phyloP scores from a whole-genome alignment of 2,797 vertebrate genomes.

The Merluccius polli region DNA sequence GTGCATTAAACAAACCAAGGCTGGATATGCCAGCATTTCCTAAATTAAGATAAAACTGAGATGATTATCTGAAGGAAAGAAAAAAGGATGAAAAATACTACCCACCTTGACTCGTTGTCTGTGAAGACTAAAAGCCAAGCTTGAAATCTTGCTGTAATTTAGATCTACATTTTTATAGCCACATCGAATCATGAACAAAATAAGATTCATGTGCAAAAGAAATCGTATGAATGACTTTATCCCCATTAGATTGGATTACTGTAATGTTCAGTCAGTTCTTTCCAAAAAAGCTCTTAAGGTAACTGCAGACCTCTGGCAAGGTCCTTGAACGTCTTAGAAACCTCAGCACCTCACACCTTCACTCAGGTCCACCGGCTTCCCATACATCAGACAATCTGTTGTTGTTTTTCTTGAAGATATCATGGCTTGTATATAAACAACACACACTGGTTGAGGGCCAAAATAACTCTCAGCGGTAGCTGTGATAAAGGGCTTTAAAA shows the following conservation, averaged over 20 bases:
- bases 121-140: background rate
- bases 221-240: background rate
- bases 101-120: background rate
- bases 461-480: background rate
- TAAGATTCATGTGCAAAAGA: background rate
- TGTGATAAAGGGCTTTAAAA: background rate
- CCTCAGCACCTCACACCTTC: background rate
- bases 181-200: background rate
- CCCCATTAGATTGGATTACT: background rate
- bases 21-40: background rate
- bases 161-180: background rate
- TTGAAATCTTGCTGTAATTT: background rate
- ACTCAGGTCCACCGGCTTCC: background rate
- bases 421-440: background rate
- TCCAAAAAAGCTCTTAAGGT: conserved; percentile 2
- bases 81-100: background rate
- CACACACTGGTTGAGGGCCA: background rate
- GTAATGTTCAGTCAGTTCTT: background rate
- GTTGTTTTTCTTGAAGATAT: no score
- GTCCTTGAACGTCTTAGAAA: background rate
- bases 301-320: background rate
- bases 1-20: background rate
- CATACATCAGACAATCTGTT: background rate
- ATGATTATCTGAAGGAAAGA: background rate
- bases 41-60: background rate